phyloP scores from a whole-genome alignment of 2,888 invertebrate species.

The Nemapogon koenigi region DNA sequence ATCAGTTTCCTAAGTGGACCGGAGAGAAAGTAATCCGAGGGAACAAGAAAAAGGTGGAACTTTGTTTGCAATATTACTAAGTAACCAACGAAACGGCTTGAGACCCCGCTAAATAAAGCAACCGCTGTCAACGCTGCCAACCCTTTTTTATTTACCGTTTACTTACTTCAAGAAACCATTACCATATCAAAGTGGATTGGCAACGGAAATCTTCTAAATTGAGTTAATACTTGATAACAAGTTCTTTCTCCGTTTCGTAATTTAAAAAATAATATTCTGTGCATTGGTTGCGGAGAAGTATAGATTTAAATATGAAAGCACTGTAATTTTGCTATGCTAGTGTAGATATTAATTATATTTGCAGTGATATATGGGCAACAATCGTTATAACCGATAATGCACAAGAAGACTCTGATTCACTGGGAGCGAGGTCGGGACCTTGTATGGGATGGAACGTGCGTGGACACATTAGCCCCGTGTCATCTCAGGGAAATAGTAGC shows the following conservation, averaged over 20 bases:
- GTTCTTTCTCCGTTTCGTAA: background rate
- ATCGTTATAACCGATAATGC: no score
- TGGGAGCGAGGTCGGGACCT: no score
- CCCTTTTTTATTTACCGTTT: slow-evolving; percentile 18
- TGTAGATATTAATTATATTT: no score
- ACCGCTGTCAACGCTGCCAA: slow-evolving; percentile 20
- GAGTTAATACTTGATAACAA: background rate
- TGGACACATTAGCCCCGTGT: no score
- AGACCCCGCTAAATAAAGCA: slow-evolving; percentile 20
- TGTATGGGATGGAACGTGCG: no score
- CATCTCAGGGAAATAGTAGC: no score
- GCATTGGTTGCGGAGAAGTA: no score
- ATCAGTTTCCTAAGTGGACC: slow-evolving; percentile 18
- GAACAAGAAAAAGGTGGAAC: slow-evolving; percentile 30
- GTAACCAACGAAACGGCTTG: slow-evolving; percentile 20
- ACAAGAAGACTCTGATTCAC: no score
- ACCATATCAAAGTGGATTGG: slow-evolving; percentile 8
- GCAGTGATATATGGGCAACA: no score
- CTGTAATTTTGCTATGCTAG: no score
- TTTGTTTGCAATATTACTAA: slow-evolving; percentile 29
- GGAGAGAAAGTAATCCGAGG: slow-evolving; percentile 25
- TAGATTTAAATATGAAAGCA: no score
- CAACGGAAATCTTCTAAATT: background rate
- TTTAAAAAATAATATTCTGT: no score
- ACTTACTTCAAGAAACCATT: slow-evolving; percentile 11